Conservation (phyloP, 2,797 vertebrate genomes). For the Smutsia gigantea region DNA sequence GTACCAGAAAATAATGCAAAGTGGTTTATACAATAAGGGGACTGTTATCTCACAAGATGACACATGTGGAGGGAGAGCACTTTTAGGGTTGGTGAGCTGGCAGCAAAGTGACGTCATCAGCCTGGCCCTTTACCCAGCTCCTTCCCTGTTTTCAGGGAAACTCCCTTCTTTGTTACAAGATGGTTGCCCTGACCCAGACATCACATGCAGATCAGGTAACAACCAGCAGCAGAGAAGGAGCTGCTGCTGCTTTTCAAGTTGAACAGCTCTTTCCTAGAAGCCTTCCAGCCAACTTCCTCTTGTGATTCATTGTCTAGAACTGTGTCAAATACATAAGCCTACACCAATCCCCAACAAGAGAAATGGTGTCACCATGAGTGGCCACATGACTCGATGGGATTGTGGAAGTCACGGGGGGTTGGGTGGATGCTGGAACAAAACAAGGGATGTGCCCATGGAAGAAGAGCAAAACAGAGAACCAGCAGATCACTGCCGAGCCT, state of each 20-base stretch:
- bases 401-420: too few species aligned
- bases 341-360: background rate
- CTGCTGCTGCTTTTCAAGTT: background rate
- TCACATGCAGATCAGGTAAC: background rate
- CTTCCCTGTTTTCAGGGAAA: background rate
- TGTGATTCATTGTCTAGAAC: background rate
- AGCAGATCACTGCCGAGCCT: background rate
- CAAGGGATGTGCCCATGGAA: background rate
- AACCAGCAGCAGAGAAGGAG: background rate
- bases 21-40: background rate
- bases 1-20: background rate
- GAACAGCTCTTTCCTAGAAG: background rate
- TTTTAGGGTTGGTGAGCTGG: too few species aligned
- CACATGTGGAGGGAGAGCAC: background rate
- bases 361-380: background rate
- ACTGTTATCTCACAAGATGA: background rate
- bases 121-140: background rate
- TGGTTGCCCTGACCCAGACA: background rate
- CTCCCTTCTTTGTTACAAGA: background rate
- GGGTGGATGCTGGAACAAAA: background rate
- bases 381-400: background rate
- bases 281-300: background rate
- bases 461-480: background rate
- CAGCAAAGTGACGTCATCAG: background rate
- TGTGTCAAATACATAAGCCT: background rate